Evolutionary conservation across 2,888 invertebrate species (phyloP).

Genomic region (Troides oblongomaculatus): DNA sequence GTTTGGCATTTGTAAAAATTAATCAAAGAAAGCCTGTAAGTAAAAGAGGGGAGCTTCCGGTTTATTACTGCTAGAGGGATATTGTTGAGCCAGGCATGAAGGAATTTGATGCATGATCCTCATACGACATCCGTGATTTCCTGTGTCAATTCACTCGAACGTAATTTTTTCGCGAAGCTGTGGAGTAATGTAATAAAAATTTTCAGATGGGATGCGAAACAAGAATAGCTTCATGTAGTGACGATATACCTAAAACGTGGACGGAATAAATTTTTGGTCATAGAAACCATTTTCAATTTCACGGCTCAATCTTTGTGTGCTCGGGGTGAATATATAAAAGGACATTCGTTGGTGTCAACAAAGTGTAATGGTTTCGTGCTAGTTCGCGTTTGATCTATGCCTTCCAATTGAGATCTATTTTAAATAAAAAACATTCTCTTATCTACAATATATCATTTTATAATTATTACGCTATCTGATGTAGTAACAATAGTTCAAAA

Average conservation of each 20-base stretch:
- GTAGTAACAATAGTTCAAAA: background rate
- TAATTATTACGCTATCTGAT: background rate
- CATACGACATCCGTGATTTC: constrained; percentile 25
- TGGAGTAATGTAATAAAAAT: constrained; percentile 32
- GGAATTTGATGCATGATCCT: constrained; percentile 27
- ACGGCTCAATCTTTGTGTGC: constrained; percentile 78
- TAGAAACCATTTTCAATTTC: constrained; percentile 79
- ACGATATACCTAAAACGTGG: constrained; percentile 67
- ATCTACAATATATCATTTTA: background rate
- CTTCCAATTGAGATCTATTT: constrained; percentile 59
- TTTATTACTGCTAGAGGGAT: constrained; percentile 19
- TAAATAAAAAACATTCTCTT: constrained; percentile 51
- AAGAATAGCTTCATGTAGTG: constrained; percentile 54
- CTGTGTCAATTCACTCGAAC: constrained; percentile 26
- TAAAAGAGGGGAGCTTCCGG: constrained; percentile 9
- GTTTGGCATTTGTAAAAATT: constrained; percentile 5
- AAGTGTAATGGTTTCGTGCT: constrained; percentile 77
- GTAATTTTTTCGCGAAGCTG: constrained; percentile 26
- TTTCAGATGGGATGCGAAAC: constrained; percentile 41
- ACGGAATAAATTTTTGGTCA: constrained; percentile 75
- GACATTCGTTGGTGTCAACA: constrained; percentile 77
- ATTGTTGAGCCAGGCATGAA: constrained; percentile 20
- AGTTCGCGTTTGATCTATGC: constrained; percentile 68
- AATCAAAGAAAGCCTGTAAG: constrained; percentile 10
- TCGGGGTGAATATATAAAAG: constrained; percentile 77